Evolutionary conservation across 2,113 vertebrate genomes (phyloP), one percentile per base, ranked within the genome.

Genomic region (Dendropsophus ebraccatus): DNA sequence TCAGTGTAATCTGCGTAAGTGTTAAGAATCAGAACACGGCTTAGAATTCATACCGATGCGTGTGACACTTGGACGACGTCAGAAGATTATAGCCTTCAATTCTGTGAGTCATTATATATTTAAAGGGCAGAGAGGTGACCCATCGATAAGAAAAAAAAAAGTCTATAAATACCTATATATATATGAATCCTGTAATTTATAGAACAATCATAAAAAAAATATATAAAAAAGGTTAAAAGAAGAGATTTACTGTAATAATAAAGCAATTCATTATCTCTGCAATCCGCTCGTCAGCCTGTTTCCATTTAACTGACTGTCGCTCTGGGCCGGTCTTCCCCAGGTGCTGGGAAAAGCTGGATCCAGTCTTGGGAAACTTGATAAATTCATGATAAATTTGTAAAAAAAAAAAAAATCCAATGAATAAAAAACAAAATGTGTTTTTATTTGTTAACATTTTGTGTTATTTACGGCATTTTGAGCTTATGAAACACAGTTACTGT

Each of bases 1-100:
- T 82, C 62, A 30, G 58, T 52, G 58, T 50, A 67, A 81, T 81
- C 41, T 41, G n/a, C 30, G 28, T n/a, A 60, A 79, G 76, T 79
- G 77, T 62, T 80, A n/a, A 41, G 54, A 60, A 62, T 80, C 56
- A 80, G 77, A 60, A 62, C 32, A 60, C 8, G 32, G 23, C 13
- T 80, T 80, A 80, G 54, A 45, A 60, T 80, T n/a, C 23, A n/a
- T 23, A 80, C 21, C 1, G 5, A 16, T 80, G 45, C 12, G 21
- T 80, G 77, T 45, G 54, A 60, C 56, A 60, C 52, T 37, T 37
- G 23, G 76, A 79, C 23, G 23, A n/a, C 2, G 35, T 41, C 6
- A 60, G 50, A 32, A 56, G 50, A 35, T 78, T 32, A 77, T 19
- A 77, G 75, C 14, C 75, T 23, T 23, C 25, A 54, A 41, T 58